phyloP scores from a whole-genome alignment of 2,888 invertebrate genomes.

The Acrobasis repandana region DNA sequence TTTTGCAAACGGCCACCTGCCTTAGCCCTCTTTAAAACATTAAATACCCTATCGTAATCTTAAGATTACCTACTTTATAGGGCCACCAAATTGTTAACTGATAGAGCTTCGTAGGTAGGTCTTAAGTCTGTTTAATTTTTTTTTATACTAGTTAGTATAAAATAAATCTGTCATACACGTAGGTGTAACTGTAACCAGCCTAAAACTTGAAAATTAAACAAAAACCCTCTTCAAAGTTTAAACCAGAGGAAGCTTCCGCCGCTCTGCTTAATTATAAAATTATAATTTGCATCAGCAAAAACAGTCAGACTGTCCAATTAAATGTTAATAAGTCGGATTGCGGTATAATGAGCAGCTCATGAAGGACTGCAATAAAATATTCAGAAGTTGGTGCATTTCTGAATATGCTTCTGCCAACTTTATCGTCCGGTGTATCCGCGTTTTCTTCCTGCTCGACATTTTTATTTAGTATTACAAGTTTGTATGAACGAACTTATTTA shows the following conservation, averaged over 20 bases:
- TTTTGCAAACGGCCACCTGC: no score
- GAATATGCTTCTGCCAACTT: background rate
- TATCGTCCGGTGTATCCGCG: no score
- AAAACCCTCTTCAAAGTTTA: background rate
- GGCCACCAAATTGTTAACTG: no score
- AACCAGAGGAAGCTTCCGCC: background rate
- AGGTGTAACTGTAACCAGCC: background rate
- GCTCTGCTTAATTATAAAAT: constrained; percentile 7
- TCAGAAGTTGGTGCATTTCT: background rate
- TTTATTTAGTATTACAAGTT: no score
- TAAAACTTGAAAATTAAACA: background rate
- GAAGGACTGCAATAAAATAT: background rate
- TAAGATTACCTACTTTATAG: no score
- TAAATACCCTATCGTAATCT: no score
- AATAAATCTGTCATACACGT: background rate
- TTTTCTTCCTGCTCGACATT: no score
- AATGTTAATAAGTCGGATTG: constrained; percentile 2
- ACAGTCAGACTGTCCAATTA: constrained; percentile 3
- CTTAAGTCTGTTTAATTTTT: background rate
- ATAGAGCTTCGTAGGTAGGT: no score
- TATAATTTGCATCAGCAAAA: constrained; percentile 11
- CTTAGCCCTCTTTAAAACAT: no score
- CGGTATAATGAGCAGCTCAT: background rate
- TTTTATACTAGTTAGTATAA: background rate
- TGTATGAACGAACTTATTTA: no score